phyloP scores from a whole-genome alignment of 1,140 invertebrate genomes.

The Drosophila grimshawi region DNA sequence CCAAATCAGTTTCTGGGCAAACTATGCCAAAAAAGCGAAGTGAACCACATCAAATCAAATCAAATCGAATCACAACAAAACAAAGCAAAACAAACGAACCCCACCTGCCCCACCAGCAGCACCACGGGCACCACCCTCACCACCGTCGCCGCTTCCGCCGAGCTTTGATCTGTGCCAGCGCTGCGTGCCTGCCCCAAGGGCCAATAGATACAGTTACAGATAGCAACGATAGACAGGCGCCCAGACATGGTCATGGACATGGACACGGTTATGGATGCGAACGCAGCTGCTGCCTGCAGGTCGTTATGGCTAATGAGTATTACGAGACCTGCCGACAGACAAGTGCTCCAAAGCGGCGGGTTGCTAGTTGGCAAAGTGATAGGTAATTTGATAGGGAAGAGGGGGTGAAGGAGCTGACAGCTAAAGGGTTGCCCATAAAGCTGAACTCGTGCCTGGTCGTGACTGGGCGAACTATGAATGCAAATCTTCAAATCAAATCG shows the following conservation, averaged over 20 bases:
- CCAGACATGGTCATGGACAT: slow-evolving; percentile 7
- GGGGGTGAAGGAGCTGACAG: neutral
- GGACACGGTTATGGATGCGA: neutral
- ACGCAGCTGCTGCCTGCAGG: slow-evolving; percentile 67
- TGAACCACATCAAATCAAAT: slow-evolving; percentile 20
- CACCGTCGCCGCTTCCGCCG: neutral
- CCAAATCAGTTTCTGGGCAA: neutral
- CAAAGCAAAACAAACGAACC: slow-evolving; percentile 23
- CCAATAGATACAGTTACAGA: slow-evolving; percentile 48
- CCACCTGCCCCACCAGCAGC: slow-evolving; percentile 8
- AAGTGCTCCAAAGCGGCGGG: slow-evolving; percentile 12
- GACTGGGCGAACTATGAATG: neutral
- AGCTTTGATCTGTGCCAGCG: slow-evolving; percentile 56
- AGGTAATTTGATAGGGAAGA: too few species aligned
- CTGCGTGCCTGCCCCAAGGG: slow-evolving; percentile 55
- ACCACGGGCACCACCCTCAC: too few species aligned
- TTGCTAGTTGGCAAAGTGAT: neutral
- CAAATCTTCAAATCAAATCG: too few species aligned
- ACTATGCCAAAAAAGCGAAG: slow-evolving; percentile 12
- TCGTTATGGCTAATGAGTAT: slow-evolving; percentile 82
- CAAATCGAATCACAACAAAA: slow-evolving; percentile 49
- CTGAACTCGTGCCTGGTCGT: neutral
- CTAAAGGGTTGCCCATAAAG: slow-evolving; percentile 11
- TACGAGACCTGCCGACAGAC: slow-evolving; percentile 45
- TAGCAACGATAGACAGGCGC: neutral